These are phyloP conservation scores for Anoplophora glabripennis DNA, from an alignment of 1,140 invertebrate species.

Conservation along the genomic window DNA sequence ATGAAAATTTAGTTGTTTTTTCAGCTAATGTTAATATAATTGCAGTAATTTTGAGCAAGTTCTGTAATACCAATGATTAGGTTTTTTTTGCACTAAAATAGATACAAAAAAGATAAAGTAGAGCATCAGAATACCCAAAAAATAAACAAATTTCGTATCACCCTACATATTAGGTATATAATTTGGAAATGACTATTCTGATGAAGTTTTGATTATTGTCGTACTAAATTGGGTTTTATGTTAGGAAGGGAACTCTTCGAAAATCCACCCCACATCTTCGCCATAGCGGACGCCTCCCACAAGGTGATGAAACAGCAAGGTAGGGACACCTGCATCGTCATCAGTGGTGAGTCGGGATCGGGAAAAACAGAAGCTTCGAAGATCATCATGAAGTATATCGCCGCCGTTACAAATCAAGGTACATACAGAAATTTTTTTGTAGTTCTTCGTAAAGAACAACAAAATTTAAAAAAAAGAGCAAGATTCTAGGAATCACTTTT, in stretches of 20 bases:
- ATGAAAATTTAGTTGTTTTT: too few relatives aligned
- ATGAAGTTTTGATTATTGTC: not conserved
- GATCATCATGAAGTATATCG: conserved; percentile 99
- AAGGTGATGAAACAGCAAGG: conserved; percentile 84
- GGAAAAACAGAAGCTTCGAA: conserved; percentile 98
- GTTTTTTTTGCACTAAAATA: too few relatives aligned
- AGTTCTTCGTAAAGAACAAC: too few relatives aligned
- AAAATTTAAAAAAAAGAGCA: not conserved
- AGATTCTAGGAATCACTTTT: not conserved
- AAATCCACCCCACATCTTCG: conserved; percentile 91
- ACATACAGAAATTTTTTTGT: not conserved
- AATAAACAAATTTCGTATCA: too few relatives aligned
- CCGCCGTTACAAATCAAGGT: conserved; percentile 90
- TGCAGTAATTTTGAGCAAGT: too few relatives aligned
- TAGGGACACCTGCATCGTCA: conserved; percentile 93
- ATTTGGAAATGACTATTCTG: too few relatives aligned
- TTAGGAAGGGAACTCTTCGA: conserved; percentile 86
- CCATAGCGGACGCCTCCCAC: conserved; percentile 92
- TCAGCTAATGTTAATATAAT: too few relatives aligned
- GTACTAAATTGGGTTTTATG: too few relatives aligned
- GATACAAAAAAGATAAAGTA: too few relatives aligned
- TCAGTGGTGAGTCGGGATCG: conserved; percentile 92
- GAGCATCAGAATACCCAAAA: too few relatives aligned
- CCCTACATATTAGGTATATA: too few relatives aligned
- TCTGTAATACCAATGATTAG: too few relatives aligned